Evolutionary conservation across 2,113 vertebrate genomes (phyloP).

Genomic region (Oryzias melastigma): DNA sequence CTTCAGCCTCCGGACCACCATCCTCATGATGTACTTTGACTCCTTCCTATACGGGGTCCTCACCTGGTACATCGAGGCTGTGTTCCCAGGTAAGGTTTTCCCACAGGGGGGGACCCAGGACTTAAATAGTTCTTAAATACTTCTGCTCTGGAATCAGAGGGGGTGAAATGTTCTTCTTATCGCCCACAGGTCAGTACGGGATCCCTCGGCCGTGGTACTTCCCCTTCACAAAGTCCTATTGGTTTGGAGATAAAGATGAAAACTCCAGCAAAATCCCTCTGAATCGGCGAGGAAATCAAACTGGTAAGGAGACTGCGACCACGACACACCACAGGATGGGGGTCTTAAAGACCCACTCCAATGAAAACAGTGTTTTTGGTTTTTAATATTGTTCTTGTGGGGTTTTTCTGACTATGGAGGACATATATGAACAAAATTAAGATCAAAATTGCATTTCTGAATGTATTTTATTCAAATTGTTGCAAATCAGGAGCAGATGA

Average conservation of each 20-base stretch:
- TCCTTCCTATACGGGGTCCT: constrained; percentile 90
- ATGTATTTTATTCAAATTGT: too few species aligned
- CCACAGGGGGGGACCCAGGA: too few species aligned
- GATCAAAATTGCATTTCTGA: too few species aligned
- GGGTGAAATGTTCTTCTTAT: neutral
- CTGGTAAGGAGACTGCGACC: constrained; percentile 75
- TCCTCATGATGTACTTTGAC: constrained; percentile 89
- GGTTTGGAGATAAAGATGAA: constrained; percentile 84
- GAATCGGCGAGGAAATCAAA: constrained; percentile 70
- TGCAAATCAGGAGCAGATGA: too few species aligned
- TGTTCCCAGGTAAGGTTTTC: constrained; percentile 87
- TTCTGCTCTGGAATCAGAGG: neutral
- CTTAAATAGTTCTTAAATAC: too few species aligned
- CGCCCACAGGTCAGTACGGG: constrained; percentile 87
- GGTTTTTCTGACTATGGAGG: too few species aligned
- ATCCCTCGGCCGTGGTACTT: constrained; percentile 96
- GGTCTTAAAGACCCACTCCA: too few species aligned
- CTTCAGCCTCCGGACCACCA: constrained; percentile 88
- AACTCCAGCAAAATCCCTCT: constrained; percentile 61
- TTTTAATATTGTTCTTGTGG: too few species aligned
- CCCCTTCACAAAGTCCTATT: constrained; percentile 92
- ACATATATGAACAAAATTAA: too few species aligned
- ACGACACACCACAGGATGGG: too few species aligned
- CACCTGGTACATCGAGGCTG: constrained; percentile 97
- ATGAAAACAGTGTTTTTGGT: too few species aligned